Base-by-base conservation (phyloP, 2,113 vertebrate species). In the Lasiurus borealis region DNA sequence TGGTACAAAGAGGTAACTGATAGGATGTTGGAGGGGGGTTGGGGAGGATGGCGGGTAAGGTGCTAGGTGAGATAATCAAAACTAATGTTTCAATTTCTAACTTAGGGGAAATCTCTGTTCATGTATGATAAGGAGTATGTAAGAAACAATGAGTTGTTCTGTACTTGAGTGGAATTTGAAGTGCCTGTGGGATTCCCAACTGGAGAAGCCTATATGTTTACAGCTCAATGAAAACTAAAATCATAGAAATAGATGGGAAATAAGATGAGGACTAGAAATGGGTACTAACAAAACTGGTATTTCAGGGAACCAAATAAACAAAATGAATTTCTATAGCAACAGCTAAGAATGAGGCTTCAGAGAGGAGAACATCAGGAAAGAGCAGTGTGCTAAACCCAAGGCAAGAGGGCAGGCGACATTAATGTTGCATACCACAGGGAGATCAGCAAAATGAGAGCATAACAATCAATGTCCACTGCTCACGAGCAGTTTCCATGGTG, bases 1-100 rank as follows among this genome's bases (percentile, higher is more conserved):
- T 2, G 14, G 4, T n/a, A 52, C 23, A 21, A 31, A 66, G 16
- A 59, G 71, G 48, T 31, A 46, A 77, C 12, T n/a, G 18, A 82
- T 13, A 6, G 5, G 59, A 68, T 13, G 0, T 12, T 15, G 34
- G 4, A 7, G 15, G 23, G 4, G 1, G 5, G 2, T 3, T 27
- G 3, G 15, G 23, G 4, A 1, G 5, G 2, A 3, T 27, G 3
- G 23, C 1, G 13, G 25, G 75, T 5, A 46, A 87, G 68, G 14
- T 25, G 31, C 15, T 7, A 10, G 29, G 25, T 6, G 12, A 96
- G n/a, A 80, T 13, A 71, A 82, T 68, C 57, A 81, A 64, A 15
- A 25, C 23, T 62, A 88, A 77, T 8, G 14, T 3, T 69, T 40
- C 40, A 54, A 40, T 59, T 29, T 72, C 40, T 54, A 14, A 44